Evolutionary conservation across 2,113 vertebrate species (phyloP), one percentile per base, ranked within the genome.

Genomic region (Perognathus longimembris): DNA sequence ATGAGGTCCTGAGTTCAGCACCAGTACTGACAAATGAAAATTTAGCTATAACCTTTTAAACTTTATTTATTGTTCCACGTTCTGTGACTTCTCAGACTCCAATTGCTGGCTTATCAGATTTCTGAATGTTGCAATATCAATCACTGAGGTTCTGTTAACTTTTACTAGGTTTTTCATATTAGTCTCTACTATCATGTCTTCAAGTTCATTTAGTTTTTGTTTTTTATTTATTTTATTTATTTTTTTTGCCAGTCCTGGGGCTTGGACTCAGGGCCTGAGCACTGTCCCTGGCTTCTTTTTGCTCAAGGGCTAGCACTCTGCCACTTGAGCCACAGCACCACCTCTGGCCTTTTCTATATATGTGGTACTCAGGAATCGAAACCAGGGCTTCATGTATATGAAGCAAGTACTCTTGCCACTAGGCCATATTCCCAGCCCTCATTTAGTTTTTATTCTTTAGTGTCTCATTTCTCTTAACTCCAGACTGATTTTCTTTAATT

Each of bases 171-270:
- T 78, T 78, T 75, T 88, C 24, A 6, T 28, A 70, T 57, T 70
- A 93, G 28, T 38, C 92, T 92, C 70, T 86, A 89, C 32, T 57
- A n/a, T 4, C 64, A n/a, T 54, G 26, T 57, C 26, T 87, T 95
- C 50, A 91, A 77, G 45, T 69, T 95, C 57, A 88, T 9, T 81
- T 26, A 94, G 22, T 26, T 84, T 83, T 75, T 64, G 74, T 82
- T 74, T 8, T 57, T 28, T 8, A 45, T n/a, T n/a, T n/a, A n/a
- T n/a, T n/a, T n/a, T n/a, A n/a, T n/a, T n/a, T n/a, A n/a, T n/a
- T n/a, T n/a, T n/a, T n/a, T n/a, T n/a, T n/a, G n/a, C n/a, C n/a
- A n/a, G n/a, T n/a, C n/a, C n/a, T n/a, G n/a, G n/a, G n/a, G n/a
- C n/a, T n/a, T n/a, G n/a, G n/a, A n/a, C n/a, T n/a, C n/a, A n/a